phyloP scores from a whole-genome alignment of 2,113 vertebrate genomes.

The Chionomys nivalis region DNA sequence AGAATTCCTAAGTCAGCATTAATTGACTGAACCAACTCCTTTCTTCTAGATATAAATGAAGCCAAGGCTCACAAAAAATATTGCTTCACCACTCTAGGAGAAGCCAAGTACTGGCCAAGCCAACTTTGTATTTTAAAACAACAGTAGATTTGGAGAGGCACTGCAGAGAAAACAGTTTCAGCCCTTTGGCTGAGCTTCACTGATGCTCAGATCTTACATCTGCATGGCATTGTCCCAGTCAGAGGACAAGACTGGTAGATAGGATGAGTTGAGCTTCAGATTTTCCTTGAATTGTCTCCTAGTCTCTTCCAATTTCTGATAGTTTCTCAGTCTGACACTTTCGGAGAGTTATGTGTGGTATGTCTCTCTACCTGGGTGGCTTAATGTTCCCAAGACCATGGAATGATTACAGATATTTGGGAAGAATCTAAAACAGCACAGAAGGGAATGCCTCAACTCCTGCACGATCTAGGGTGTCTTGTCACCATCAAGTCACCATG shows the following conservation, averaged over 20 bases:
- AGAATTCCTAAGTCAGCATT: not conserved
- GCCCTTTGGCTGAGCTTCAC: not conserved
- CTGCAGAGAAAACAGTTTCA: not conserved
- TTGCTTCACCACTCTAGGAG: not conserved
- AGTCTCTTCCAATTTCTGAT: not conserved
- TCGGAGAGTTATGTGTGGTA: not conserved
- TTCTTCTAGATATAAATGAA: not conserved
- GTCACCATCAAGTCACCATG: not conserved
- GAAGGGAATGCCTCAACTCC: not conserved
- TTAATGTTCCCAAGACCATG: not conserved
- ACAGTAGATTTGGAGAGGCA: not conserved
- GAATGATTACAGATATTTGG: not conserved
- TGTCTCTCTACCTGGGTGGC: not conserved
- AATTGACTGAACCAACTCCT: not conserved
- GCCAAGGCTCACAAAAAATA: constrained; percentile 9
- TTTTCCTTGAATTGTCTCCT: not conserved
- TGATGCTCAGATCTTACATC: not conserved
- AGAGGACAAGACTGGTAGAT: not conserved
- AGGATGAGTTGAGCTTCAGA: not conserved
- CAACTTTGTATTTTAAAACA: not conserved
- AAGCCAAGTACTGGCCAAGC: not conserved
- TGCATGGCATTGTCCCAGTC: not conserved
- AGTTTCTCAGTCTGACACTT: not conserved
- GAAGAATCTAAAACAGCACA: not conserved
- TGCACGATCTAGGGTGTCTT: not conserved